A percentile compares a stretch with the other conserved stretches of the same genome.
Evolutionary conservation across 2,888 invertebrate species (phyloP).

Genomic region (Cheilosia soror): DNA sequence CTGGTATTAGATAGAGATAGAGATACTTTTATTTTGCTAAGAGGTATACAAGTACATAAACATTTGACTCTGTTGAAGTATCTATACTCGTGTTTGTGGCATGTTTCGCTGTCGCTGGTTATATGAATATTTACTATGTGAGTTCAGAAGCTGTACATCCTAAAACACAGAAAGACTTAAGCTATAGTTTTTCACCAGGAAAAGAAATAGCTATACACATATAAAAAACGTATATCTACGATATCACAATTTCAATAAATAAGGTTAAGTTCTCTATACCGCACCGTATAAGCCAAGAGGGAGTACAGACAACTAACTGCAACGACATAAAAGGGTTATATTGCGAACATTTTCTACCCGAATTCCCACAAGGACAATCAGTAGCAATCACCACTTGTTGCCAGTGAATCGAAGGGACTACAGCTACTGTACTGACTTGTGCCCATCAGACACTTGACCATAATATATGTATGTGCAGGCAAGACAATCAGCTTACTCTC

Average conservation of each 20-base stretch:
- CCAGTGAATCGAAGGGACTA: constrained; percentile 47
- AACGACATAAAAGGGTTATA: constrained; percentile 64
- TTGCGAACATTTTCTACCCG: constrained; percentile 55
- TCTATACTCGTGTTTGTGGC: too few relatives aligned
- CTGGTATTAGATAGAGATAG: too few relatives aligned
- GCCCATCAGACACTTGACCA: constrained; percentile 54
- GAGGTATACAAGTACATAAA: too few relatives aligned
- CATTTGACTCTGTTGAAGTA: too few relatives aligned
- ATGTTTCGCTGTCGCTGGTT: too few relatives aligned
- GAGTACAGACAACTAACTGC: constrained; percentile 51
- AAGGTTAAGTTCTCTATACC: constrained; percentile 35
- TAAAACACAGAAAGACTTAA: too few relatives aligned
- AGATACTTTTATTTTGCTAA: too few relatives aligned
- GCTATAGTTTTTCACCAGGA: neutral
- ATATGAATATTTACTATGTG: too few relatives aligned
- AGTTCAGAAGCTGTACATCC: too few relatives aligned
- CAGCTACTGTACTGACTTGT: constrained; percentile 43
- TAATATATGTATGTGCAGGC: constrained; percentile 18
- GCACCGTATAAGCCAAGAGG: constrained; percentile 38
- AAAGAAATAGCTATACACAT: neutral
- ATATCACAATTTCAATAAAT: constrained; percentile 27
- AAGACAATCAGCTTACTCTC: constrained; percentile 40
- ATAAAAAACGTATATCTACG: constrained; percentile 10
- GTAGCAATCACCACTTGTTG: constrained; percentile 69
- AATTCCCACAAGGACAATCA: constrained; percentile 67